Base-by-base conservation (phyloP, 2,113 vertebrate genomes). In the rat (Rattus norvegicus) region DNA sequence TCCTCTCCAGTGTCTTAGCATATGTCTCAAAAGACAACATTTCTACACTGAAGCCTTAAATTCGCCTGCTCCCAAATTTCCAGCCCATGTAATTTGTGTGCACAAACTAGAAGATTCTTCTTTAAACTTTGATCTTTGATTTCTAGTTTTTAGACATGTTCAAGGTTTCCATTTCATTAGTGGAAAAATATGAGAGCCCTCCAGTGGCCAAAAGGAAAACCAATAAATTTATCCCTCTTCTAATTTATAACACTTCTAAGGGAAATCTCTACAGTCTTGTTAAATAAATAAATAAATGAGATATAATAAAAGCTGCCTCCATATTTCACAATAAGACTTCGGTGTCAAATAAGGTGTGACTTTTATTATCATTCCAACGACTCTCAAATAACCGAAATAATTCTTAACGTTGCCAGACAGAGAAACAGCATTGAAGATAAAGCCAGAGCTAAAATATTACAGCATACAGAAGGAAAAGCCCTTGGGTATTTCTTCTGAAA, bases 201-300 rank as follows among this genome's bases (percentile, higher is more conserved):
- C 98, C 97, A 96, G 98, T 97, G 98, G 97, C 94, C 97, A 91
- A 96, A 95, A 91, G n/a, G 67, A 88, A 95, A 96, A 95, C 88
- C 87, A 75, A 90, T 96, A 94, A 93, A 95, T 96, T 95, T 30
- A 43, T 65, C 61, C 17, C 36, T 52, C 24, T 43, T 70, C 65
- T 47, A 67, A 90, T 96, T 94, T 39, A 36, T 43, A 69, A 11
- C 26, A 52, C 24, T 65, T 79, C 70, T 59, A 72, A 88, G 59
- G 49, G 75, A 84, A 90, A 47, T 7, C 77, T 93, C 90, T 92
- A 75, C 59, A 94, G 85, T 70, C 28, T 95, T 85, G 70, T 81
- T 86, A 67, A 80, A 63, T 43, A 77, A 49, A 65, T 7, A 73
- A 56, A 10, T 72, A 59, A 43, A 7, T 61, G 36, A 24, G 83